Evolutionary conservation across 92 coral and sea anemone genomes (phyloP).

Genomic region (Porites evermanni): DNA sequence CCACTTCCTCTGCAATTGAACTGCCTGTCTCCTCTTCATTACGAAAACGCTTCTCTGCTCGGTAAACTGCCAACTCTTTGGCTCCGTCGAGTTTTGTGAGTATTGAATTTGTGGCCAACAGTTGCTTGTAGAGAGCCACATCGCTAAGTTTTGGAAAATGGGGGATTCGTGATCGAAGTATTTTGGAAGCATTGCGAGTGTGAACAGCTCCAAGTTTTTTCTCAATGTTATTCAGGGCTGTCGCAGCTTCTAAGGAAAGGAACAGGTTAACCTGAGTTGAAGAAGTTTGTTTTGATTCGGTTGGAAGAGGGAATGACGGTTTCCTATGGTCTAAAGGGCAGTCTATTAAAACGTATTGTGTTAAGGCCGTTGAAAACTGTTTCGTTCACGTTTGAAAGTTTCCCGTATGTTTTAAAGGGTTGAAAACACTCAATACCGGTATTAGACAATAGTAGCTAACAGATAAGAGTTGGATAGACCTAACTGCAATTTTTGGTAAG

Average conservation of each 20-base stretch:
- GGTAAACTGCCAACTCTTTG: conserved; percentile 67
- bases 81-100: conserved; percentile 87
- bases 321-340: too few species aligned
- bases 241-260: conserved; percentile 63
- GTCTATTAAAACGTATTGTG: too few species aligned
- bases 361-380: too few species aligned
- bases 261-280: neutral
- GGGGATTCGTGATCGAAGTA: conserved; percentile 66
- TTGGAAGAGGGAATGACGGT: neutral
- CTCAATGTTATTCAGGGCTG: conserved; percentile 72
- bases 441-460: too few species aligned
- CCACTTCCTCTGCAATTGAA: conserved; percentile 61
- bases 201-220: conserved; percentile 74
- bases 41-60: conserved; percentile 65
- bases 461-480: too few species aligned
- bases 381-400: too few species aligned
- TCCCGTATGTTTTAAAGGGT: too few species aligned
- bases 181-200: conserved; percentile 75
- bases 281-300: neutral
- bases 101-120: conserved; percentile 65
- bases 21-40: conserved; percentile 66
- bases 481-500: too few species aligned
- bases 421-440: too few species aligned
- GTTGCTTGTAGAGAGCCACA: conserved; percentile 51
- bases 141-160: conserved; percentile 40